These are phyloP conservation scores for Spilogale gracilis DNA, from an alignment of 2,113 vertebrate species.

Conservation along the genomic window DNA sequence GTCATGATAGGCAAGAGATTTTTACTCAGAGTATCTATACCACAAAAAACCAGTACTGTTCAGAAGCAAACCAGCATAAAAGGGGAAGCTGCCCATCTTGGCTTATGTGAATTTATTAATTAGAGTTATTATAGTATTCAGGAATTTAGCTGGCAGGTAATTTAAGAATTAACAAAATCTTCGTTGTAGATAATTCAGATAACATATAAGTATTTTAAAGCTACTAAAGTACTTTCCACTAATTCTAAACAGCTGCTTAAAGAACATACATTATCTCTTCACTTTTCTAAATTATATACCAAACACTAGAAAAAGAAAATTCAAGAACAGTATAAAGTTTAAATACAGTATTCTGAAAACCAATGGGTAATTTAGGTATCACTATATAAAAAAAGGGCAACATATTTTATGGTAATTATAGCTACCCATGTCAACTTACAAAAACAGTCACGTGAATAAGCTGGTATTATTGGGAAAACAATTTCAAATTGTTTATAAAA, in stretches of 20 bases:
- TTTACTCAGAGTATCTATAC: not conserved
- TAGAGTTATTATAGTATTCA: not conserved
- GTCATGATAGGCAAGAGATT: not conserved
- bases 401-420: not conserved
- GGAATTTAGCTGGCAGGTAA: not conserved
- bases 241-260: not conserved
- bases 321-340: conserved; percentile 33
- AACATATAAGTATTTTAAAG: not conserved
- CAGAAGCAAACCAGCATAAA: not conserved
- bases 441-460: conserved; percentile 1
- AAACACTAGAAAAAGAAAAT: conserved; percentile 49
- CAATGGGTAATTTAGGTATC: conserved; percentile 1
- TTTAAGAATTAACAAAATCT: conserved; percentile 35
- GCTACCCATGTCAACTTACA: not conserved
- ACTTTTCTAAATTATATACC: conserved; percentile 25
- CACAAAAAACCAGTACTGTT: not conserved
- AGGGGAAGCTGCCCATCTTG: not conserved
- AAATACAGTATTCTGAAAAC: not conserved
- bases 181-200: conserved; percentile 1
- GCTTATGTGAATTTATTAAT: not conserved
- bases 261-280: not conserved
- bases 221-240: not conserved
- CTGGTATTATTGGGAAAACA: not conserved
- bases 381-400: conserved; percentile 52
- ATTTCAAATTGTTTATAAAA: conserved; percentile 29